A percentile compares a stretch with the other conserved stretches of the same genome.
Conservation (phyloP, 2,113 vertebrate species). For the Alaudala cheleensis region DNA sequence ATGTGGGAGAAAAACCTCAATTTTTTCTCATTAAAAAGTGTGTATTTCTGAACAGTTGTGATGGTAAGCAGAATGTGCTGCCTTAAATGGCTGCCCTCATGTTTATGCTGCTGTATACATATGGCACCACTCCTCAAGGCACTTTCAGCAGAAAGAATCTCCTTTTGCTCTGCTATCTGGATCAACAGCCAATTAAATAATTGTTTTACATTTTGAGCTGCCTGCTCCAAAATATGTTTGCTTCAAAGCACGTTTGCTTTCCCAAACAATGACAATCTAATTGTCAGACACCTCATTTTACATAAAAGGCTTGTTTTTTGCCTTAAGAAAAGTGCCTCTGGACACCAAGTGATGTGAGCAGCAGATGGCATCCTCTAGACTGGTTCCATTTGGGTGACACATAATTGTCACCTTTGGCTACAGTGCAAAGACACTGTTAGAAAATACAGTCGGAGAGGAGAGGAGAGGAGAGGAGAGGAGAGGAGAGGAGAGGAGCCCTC, state of each 20-base stretch:
- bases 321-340: background rate
- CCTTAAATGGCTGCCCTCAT: fast-evolving
- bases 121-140: fast-evolving
- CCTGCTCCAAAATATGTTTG: background rate
- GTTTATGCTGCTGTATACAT: background rate
- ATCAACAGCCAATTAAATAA: background rate
- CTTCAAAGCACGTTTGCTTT: background rate
- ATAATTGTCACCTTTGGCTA: background rate
- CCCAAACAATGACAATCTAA: no score
- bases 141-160: background rate
- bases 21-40: background rate
- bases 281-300: background rate
- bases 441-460: background rate
- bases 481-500: background rate
- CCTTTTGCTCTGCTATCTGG: background rate
- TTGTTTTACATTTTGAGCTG: background rate
- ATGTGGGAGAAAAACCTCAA: fast-evolving
- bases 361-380: background rate
- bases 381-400: background rate
- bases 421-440: background rate
- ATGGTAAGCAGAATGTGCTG: background rate
- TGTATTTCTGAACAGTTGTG: background rate
- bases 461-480: no score
- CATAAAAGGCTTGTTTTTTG: background rate
- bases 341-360: background rate